phyloP scores from a whole-genome alignment of 2,113 vertebrate species.

The Serilophus lunatus region DNA sequence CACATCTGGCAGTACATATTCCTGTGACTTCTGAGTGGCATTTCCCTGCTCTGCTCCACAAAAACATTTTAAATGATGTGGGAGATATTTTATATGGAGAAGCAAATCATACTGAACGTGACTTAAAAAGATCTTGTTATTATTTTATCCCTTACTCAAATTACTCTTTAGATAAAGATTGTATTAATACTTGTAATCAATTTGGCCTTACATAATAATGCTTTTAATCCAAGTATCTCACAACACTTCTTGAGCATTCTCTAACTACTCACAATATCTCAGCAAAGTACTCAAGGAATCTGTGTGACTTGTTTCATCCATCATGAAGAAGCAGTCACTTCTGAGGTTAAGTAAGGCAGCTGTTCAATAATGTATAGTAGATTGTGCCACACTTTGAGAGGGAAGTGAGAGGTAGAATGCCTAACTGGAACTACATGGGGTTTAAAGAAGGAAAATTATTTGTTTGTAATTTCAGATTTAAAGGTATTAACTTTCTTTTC shows the following conservation, averaged over 20 bases:
- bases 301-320: not conserved
- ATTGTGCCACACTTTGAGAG: not conserved
- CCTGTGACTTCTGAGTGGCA: not conserved
- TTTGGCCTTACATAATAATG: slow-evolving; percentile 1
- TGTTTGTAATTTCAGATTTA: slow-evolving; percentile 10
- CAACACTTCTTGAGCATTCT: not conserved
- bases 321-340: not conserved
- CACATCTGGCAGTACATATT: not conserved
- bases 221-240: slow-evolving; percentile 16
- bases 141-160: slow-evolving; percentile 17
- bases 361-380: not conserved
- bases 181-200: slow-evolving; percentile 35
- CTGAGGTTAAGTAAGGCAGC: slow-evolving; percentile 2
- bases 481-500: not conserved
- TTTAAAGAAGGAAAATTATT: slow-evolving; percentile 8
- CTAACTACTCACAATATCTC: slow-evolving; percentile 8
- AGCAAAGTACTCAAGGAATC: not conserved
- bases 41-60: not conserved
- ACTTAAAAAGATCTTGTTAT: not conserved
- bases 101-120: not conserved
- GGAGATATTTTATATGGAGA: not conserved
- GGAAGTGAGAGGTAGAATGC: not conserved
- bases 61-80: not conserved
- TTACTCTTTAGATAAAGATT: slow-evolving; percentile 11
- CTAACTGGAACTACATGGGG: not conserved